Evolutionary conservation across 2,797 vertebrate species (phyloP), one percentile per base, ranked within the genome.

Genomic region (Xiphorhynchus erythropygius): DNA sequence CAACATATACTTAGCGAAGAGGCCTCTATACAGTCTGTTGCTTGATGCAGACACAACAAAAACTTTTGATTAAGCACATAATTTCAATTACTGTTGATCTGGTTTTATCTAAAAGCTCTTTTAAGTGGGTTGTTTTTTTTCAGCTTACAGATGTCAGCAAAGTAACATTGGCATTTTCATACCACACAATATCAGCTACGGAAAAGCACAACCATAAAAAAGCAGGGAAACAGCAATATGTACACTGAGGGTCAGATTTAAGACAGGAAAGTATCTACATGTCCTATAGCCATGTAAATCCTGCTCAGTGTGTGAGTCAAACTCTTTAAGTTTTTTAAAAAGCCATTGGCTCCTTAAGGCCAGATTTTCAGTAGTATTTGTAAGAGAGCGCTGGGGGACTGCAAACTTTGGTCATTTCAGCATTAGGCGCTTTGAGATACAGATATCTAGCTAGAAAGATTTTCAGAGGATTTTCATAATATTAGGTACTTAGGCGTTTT

Each of bases 391-490:
- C 57, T 80, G 57, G 41, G 13, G 44, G 7, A 68, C 23, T 73
- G 12, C 23, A 67, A 91, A 73, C 55, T 84, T 87, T n/a, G 90
- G 88, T 81, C 65, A 69, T n/a, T 84, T 88, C n/a, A 59, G 55
- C 23, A 42, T 62, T 88, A 93, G 81, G 55, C 55, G 14, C 63
- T 93, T 94, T 39, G 49, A 91, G 93, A 81, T 80, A 77, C 15
- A 68, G 82, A 77, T 77, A 91, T 47, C 68, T 69, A 52, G 27
- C 73, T 52, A 74, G 77, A 13, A 50, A 79, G 77, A 63, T 86
- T 91, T 91, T 94, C n/a, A 41, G 80, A 89, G 90, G 93, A 86
- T 95, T 94, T 95, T 95, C 74, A 73, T 85, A 87, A 83, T 89
- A 37, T 76, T 56, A 68, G 4, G 32, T 75, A 73, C 55, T 93